Percentiles rank a stretch among this genome's conserved stretches.
phyloP scores from a whole-genome alignment of 2,888 invertebrate species.

The Sabellastarte sp. region DNA sequence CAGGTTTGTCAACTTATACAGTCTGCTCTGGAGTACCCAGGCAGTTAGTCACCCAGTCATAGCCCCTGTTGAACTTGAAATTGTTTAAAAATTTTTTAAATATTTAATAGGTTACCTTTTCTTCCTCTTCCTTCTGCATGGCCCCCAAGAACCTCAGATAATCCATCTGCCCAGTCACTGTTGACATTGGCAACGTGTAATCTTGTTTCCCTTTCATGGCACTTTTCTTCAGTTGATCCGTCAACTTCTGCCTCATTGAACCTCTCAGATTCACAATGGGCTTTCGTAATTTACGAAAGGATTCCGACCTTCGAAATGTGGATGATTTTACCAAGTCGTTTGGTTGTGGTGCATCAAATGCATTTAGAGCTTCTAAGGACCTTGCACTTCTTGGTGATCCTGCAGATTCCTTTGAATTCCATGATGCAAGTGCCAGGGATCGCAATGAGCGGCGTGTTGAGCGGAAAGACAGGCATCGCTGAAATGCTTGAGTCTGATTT shows the following conservation, averaged over 20 bases:
- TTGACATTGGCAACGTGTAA: background rate
- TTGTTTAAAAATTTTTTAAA: too few relatives aligned
- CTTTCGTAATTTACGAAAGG: background rate
- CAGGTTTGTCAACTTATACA: too few relatives aligned
- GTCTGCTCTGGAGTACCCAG: too few relatives aligned
- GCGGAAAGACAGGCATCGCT: conserved; percentile 1
- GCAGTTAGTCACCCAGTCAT: too few relatives aligned
- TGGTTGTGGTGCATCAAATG: background rate
- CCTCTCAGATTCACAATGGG: background rate
- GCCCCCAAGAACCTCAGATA: background rate
- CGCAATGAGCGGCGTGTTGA: background rate
- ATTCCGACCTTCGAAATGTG: background rate
- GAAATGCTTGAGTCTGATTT: too few relatives aligned
- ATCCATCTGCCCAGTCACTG: background rate
- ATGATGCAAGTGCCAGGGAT: background rate
- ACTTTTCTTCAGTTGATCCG: background rate
- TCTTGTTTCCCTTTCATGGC: background rate
- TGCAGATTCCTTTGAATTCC: background rate
- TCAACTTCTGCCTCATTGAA: background rate
- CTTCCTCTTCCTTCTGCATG: background rate
- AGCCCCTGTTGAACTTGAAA: too few relatives aligned
- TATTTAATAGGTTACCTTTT: too few relatives aligned
- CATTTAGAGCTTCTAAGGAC: background rate
- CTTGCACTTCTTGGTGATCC: background rate
- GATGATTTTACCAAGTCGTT: background rate